Conservation (phyloP, 2,888 invertebrate species). For the Trisateles emortualis region DNA sequence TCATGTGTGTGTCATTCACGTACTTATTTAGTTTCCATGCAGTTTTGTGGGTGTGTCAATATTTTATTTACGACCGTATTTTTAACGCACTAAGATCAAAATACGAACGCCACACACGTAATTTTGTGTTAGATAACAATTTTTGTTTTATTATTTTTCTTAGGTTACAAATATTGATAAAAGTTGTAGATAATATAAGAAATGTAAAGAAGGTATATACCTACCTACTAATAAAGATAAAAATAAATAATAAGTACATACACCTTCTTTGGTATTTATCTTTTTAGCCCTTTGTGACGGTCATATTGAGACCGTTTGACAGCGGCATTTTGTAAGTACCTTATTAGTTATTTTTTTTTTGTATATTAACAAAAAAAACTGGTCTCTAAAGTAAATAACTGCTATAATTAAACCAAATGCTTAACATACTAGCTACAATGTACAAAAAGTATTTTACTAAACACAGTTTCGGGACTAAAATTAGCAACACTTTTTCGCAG, state of each 20-base stretch:
- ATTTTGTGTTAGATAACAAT: constrained; percentile 23
- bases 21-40: constrained; percentile 33
- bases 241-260: too few relatives aligned
- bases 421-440: not conserved
- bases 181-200: constrained; percentile 14
- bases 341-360: too few relatives aligned
- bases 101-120: not conserved
- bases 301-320: too few relatives aligned
- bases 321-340: too few relatives aligned
- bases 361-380: not conserved
- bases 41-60: constrained; percentile 12
- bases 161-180: constrained; percentile 23
- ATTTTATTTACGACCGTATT: constrained; percentile 26
- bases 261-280: too few relatives aligned
- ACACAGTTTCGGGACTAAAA: not conserved
- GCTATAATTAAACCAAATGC: not conserved
- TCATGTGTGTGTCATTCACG: constrained; percentile 26
- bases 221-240: too few relatives aligned
- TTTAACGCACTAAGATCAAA: not conserved
- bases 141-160: not conserved
- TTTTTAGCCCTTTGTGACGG: too few relatives aligned
- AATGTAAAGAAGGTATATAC: not conserved
- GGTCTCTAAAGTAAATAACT: not conserved
- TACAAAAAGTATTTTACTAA: not conserved
- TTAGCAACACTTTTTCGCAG: constrained; percentile 2